Base-by-base conservation (phyloP, 2,888 invertebrate species). In the Acrocyrtus sp. region DNA sequence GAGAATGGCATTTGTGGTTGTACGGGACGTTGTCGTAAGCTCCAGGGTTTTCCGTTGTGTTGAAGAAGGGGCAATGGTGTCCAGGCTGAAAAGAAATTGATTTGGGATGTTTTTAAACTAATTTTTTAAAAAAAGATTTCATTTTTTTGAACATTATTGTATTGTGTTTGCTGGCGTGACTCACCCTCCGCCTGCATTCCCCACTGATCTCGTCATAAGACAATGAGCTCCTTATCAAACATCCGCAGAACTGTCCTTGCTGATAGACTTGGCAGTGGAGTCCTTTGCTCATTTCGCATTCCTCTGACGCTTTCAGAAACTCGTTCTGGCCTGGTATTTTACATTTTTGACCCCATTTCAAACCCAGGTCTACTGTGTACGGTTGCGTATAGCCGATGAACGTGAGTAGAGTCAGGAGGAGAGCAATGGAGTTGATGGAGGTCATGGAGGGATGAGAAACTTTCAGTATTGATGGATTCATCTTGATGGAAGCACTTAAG, bases 161-260 rank as follows among this genome's bases (percentile, higher is more conserved):
- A 17, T 58, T 34, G 4, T 45, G 2, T 56, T 50, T 22, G 24
- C 39, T 12, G 5, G n/a, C n/a, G n/a, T n/a, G n/a, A 27, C 29
- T 50, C 27, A 75, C 75, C 67, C 58, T 75, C 34, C 72, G 24
- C 17, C 75, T 54, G 27, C 75, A 75, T n/a, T 75, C 72, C 17
- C 51, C 58, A 19, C 57, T 57, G 1, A 15, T 10, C 12, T 45
- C 60, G 51, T 76, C 75, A n/a, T 54, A 76, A n/a, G 51, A 57
- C 15, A 61, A 29, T 1, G 69, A 60, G 45, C 29, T 45, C 15
- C 51, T n/a, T 12, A 63, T 58, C 1, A 27, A 54, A 39, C 75
- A 76, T 8, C 75, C 75, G 27, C 75, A 76, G 15, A 62, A 50
- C 3, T 24, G 21, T 12, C 75, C 75, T 24, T 76, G 75, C 15